These are phyloP conservation scores for Cyprinodon variegatus DNA, from an alignment of 2,113 vertebrate species.

Conservation along the genomic window DNA sequence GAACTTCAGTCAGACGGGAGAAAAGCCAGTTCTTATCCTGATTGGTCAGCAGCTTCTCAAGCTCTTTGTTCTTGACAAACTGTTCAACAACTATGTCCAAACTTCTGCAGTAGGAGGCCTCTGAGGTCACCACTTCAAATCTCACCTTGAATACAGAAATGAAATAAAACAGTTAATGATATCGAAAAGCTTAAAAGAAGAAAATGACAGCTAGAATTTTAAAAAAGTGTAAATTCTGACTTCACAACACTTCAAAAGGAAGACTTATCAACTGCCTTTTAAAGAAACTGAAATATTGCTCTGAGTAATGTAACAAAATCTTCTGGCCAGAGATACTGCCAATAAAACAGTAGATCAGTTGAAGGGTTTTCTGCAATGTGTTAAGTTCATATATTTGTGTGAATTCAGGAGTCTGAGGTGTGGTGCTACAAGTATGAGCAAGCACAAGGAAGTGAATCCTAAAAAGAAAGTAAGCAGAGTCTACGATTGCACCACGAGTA, in stretches of 20 bases:
- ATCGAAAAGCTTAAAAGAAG: background rate
- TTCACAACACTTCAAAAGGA: conserved; percentile 41
- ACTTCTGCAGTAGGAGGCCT: conserved; percentile 93
- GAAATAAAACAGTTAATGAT: conserved; percentile 6
- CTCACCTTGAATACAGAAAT: conserved; percentile 82
- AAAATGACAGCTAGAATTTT: background rate
- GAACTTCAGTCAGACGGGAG: conserved; percentile 89
- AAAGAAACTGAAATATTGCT: background rate
- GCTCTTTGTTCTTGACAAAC: conserved; percentile 85
- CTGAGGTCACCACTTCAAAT: conserved; percentile 94
- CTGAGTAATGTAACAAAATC: background rate
- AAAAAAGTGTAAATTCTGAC: background rate
- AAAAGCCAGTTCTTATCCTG: conserved; percentile 98
- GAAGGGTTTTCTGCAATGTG: conserved; percentile 18
- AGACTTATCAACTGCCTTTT: background rate
- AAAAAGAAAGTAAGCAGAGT: conserved; percentile 6
- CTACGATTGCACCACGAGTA: background rate
- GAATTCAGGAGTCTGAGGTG: background rate
- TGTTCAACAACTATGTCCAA: conserved; percentile 92
- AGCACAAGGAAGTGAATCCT: background rate
- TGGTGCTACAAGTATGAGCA: conserved; percentile 9
- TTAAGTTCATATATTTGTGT: background rate
- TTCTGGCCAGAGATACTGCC: background rate
- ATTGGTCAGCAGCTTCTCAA: conserved; percentile 82
- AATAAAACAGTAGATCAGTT: background rate